Percentiles rank a stretch among this genome's conserved stretches.
These are phyloP conservation scores for Anthopleura xanthogrammica DNA, from an alignment of 92 coral and sea anemone species.

Conservation along the genomic window DNA sequence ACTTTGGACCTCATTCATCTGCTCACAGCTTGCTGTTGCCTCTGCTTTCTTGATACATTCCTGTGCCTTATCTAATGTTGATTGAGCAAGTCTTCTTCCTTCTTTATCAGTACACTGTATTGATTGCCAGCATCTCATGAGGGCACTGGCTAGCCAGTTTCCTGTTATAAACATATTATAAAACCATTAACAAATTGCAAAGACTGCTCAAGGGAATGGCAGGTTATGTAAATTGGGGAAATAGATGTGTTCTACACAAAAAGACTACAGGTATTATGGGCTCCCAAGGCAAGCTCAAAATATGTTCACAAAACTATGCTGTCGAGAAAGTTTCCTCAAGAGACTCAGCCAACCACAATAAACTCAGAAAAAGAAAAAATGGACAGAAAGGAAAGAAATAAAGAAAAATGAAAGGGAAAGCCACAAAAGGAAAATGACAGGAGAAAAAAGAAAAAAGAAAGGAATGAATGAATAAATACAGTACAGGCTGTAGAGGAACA, in stretches of 20 bases:
- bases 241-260: too few species aligned
- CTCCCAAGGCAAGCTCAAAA: too few species aligned
- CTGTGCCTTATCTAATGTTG: conserved; percentile 46
- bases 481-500: not conserved
- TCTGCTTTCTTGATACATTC: conserved; percentile 35
- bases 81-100: conserved; percentile 41
- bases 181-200: too few species aligned
- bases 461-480: not conserved
- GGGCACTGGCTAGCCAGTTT: conserved; percentile 44
- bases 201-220: too few species aligned
- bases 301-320: too few species aligned
- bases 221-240: too few species aligned
- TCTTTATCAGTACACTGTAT: conserved; percentile 40
- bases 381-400: too few species aligned
- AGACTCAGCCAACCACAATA: too few species aligned
- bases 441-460: not conserved
- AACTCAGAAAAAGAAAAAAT: too few species aligned
- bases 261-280: too few species aligned
- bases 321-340: too few species aligned
- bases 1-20: conserved; percentile 33
- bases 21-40: conserved; percentile 15
- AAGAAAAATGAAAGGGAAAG: too few species aligned
- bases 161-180: conserved; percentile 3
- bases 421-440: not conserved
- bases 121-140: conserved; percentile 68